Conservation (phyloP, 2,797 vertebrate species). For the Tapirus indicus region DNA sequence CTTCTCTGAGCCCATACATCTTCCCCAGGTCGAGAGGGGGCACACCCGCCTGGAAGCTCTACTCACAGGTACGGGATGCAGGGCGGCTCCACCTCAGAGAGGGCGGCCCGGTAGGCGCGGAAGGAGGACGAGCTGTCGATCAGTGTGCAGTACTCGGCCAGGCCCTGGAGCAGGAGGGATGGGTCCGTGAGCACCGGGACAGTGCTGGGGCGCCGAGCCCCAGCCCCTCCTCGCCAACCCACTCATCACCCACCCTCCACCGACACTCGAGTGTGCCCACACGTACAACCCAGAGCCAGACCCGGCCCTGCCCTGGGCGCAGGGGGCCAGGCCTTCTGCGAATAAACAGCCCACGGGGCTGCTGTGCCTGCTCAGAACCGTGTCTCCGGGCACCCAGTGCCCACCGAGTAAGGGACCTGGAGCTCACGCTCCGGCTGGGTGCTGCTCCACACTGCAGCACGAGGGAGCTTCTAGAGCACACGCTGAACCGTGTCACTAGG, state of each 20-base stretch:
- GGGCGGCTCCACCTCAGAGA: slow-evolving; percentile 97
- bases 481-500: rapidly evolving
- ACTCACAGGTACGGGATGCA: slow-evolving; percentile 99
- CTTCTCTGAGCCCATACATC: rapidly evolving
- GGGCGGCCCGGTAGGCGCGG: slow-evolving; percentile 97
- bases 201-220: not conserved
- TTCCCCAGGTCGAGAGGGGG: not conserved
- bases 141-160: slow-evolving; percentile 98
- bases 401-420: rapidly evolving
- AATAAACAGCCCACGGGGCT: not conserved
- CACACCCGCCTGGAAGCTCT: rapidly evolving
- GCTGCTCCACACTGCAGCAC: rapidly evolving
- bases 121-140: slow-evolving; percentile 99
- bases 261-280: not conserved
- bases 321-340: too few species aligned
- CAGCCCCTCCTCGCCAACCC: not conserved
- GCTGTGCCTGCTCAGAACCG: not conserved
- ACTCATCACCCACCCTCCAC: not conserved
- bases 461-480: rapidly evolving
- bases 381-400: rapidly evolving
- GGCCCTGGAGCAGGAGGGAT: slow-evolving; percentile 88
- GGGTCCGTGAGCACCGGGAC: rapidly evolving
- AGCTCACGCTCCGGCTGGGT: not conserved
- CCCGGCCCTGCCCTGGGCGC: rapidly evolving
- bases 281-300: not conserved